Conservation (phyloP, 2,113 vertebrate species). For the Oncorhynchus gorbuscha region DNA sequence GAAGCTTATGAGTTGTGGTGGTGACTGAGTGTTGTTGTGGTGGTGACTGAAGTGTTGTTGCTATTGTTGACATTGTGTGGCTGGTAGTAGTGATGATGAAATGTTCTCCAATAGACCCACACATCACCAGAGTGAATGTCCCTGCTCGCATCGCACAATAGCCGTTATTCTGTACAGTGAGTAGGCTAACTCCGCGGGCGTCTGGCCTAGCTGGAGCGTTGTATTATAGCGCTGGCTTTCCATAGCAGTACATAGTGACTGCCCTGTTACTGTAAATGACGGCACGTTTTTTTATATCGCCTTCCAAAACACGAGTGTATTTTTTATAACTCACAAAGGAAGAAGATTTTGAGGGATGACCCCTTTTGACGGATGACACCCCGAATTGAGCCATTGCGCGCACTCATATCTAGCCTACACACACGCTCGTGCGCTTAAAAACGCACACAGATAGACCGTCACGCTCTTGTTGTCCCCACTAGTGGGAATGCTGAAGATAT, state of each 20-base stretch:
- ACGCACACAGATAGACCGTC: not conserved
- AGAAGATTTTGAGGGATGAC: not conserved
- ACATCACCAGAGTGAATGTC: conserved; percentile 1
- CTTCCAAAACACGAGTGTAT: not conserved
- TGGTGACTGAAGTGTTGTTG: not conserved
- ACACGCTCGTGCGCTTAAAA: not conserved
- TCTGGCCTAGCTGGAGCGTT: not conserved
- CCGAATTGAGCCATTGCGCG: not conserved
- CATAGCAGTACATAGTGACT: not conserved
- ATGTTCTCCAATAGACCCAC: conserved; percentile 6
- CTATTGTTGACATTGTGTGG: conserved; percentile 1
- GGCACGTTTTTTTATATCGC: not conserved
- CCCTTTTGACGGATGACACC: not conserved
- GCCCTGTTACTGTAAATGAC: too few species aligned
- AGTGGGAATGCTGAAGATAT: not conserved
- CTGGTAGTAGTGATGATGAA: conserved; percentile 9
- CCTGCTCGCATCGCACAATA: conserved; percentile 5
- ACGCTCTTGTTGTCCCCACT: not conserved
- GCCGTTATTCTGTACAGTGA: conserved; percentile 18
- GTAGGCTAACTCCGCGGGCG: conserved; percentile 5
- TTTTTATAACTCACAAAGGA: not conserved
- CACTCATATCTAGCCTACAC: not conserved
- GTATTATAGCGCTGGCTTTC: conserved; percentile 23
- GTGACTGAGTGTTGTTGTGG: not conserved
- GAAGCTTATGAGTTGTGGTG: not conserved